Percentiles rank a stretch among this genome's conserved stretches.
Conservation (phyloP, 2,113 vertebrate genomes). For the Otis tarda region DNA sequence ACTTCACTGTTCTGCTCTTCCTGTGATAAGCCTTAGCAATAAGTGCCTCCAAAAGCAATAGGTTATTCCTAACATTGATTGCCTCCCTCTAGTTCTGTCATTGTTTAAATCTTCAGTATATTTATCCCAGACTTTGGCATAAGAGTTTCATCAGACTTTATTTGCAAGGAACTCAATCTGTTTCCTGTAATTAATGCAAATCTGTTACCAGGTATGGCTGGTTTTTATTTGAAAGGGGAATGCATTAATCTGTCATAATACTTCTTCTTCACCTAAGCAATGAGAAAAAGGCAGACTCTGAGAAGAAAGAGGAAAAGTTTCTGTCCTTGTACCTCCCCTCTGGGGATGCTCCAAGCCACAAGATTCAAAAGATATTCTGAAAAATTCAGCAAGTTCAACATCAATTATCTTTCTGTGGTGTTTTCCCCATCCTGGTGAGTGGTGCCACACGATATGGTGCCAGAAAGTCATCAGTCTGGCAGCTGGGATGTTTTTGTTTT, state of each 20-base stretch:
- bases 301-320: not conserved
- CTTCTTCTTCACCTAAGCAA: not conserved
- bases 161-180: not conserved
- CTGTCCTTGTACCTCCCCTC: not conserved
- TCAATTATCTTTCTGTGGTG: slow-evolving; percentile 27
- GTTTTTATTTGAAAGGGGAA: not conserved
- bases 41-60: not conserved
- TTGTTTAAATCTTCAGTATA: not conserved
- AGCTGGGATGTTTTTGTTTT: slow-evolving; percentile 58
- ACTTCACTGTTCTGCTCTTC: not conserved
- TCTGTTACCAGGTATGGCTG: not conserved
- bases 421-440: slow-evolving; percentile 36
- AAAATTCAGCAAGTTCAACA: slow-evolving; percentile 57
- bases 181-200: not conserved
- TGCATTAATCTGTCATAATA: not conserved
- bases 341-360: not conserved
- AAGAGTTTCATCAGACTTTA: not conserved
- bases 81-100: not conserved
- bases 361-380: slow-evolving; percentile 15
- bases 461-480: slow-evolving; percentile 73
- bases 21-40: not conserved
- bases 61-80: not conserved
- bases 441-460: slow-evolving; percentile 47
- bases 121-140: not conserved
- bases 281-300: not conserved